Conservation (phyloP, 2,113 vertebrate species). For the Sus scrofa region T2T-Sscrofa CM000827.6:103891001-103891500, state of each 20-base stretch:
- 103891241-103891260: neutral
- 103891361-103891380: constrained; percentile 63
- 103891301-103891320: constrained; percentile 20
- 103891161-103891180: neutral
- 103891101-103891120: neutral
- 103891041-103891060: neutral
- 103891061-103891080: neutral
- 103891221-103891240: neutral
- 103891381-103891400: constrained; percentile 70
- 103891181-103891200: neutral
- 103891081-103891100: neutral
- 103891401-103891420: constrained; percentile 65
- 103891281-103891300: constrained; percentile 30
- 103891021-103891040: neutral
- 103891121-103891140: neutral
- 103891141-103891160: neutral
- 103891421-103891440: constrained; percentile 55
- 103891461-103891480: neutral
- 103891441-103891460: constrained; percentile 50
- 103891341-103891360: constrained; percentile 65
- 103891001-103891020: neutral
- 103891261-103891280: neutral
- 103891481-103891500: neutral
- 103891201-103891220: neutral
- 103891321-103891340: constrained; percentile 36